These are phyloP conservation scores for Timema podura DNA, from an alignment of 2,888 invertebrate species.

Conservation along the genomic window DNA sequence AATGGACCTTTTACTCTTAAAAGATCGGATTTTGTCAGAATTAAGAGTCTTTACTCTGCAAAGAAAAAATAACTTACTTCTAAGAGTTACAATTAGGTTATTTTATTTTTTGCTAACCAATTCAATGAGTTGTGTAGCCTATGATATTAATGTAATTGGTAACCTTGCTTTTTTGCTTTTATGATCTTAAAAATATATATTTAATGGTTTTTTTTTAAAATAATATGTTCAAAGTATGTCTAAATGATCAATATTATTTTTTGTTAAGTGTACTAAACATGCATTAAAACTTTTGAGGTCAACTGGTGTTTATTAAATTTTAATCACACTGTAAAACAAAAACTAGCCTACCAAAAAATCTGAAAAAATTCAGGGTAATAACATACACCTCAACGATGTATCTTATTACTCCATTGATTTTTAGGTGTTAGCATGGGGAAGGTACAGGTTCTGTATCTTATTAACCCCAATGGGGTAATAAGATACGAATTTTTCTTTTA, in stretches of 20 bases:
- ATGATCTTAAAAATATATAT: not conserved
- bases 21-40: too few species aligned
- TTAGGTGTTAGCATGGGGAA: not conserved
- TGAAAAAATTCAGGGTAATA: constrained; percentile 2
- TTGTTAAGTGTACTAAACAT: not conserved
- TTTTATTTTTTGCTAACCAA: too few species aligned
- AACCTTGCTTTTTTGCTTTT: not conserved
- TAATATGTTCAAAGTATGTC: not conserved
- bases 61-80: too few species aligned
- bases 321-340: not conserved
- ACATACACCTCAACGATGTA: not conserved
- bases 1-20: too few species aligned
- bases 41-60: too few species aligned
- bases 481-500: not conserved
- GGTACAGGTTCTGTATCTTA: not conserved
- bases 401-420: too few species aligned
- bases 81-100: too few species aligned
- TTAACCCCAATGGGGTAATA: not conserved
- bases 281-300: not conserved
- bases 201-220: not conserved
- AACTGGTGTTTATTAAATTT: not conserved
- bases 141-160: not conserved
- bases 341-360: not conserved
- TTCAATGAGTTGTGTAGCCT: too few species aligned
- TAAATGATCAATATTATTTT: not conserved